These are phyloP conservation scores for Seriola dumerili DNA, from an alignment of 2,113 vertebrate genomes.

Conservation along the genomic window DNA sequence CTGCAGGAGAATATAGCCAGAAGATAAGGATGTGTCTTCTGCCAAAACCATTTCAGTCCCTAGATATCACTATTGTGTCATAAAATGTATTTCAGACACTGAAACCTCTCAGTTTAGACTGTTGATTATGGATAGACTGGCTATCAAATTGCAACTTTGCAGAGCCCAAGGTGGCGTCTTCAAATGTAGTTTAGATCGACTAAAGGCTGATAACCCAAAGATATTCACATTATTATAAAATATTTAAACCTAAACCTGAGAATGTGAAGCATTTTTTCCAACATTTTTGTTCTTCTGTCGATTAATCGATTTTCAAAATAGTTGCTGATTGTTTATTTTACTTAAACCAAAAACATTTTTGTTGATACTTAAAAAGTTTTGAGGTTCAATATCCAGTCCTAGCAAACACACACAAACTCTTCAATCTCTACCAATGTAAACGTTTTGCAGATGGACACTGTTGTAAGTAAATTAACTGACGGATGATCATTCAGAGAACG, in stretches of 20 bases:
- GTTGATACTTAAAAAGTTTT: neutral
- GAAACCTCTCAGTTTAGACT: neutral
- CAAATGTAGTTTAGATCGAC: no score
- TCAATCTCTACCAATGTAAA: neutral
- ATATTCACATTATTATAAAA: neutral
- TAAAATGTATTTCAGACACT: slow-evolving; percentile 1
- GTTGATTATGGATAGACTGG: neutral
- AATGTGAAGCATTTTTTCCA: no score
- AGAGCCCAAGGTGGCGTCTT: no score
- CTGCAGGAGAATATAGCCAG: neutral
- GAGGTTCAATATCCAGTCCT: neutral
- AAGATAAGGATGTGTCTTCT: neutral
- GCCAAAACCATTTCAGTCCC: neutral
- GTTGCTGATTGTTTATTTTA: neutral
- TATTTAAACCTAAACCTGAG: no score
- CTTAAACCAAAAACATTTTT: neutral
- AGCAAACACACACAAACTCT: neutral
- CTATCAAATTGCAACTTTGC: neutral
- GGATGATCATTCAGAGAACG: neutral
- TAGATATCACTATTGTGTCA: neutral
- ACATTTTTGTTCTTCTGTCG: neutral
- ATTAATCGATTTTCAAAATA: neutral
- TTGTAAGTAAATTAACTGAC: neutral
- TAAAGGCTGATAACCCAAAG: neutral
- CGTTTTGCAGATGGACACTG: neutral